These are phyloP conservation scores for Myzus persicae DNA, from an alignment of 1,140 invertebrate species.

Conservation along the genomic window DNA sequence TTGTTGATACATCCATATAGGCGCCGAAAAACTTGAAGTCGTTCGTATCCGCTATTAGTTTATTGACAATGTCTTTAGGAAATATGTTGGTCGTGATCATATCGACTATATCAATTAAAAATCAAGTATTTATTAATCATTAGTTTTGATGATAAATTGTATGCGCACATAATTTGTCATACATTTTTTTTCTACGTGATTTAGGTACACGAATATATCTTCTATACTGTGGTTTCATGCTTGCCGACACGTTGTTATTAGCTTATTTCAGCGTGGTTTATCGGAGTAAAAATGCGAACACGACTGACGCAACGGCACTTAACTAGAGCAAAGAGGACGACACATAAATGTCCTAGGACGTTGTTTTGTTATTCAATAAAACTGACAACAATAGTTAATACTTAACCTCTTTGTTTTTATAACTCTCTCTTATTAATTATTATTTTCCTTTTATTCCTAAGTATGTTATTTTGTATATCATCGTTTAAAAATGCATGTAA, in stretches of 20 bases:
- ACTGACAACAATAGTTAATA: no score
- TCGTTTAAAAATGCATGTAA: no score
- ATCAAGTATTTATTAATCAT: constrained; percentile 64
- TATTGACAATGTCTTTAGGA: constrained; percentile 66
- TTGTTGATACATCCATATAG: constrained; percentile 62
- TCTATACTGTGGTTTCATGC: constrained; percentile 86
- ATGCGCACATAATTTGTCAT: not conserved
- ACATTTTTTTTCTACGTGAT: constrained; percentile 63
- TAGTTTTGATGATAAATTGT: not conserved
- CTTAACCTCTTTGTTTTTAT: no score
- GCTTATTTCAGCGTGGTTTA: constrained; percentile 77
- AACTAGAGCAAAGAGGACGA: not conserved
- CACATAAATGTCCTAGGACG: no score
- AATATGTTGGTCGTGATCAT: constrained; percentile 67
- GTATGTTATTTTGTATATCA: no score
- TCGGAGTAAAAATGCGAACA: not conserved
- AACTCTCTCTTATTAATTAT: no score
- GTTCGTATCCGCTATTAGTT: constrained; percentile 66
- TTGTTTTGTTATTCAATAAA: no score
- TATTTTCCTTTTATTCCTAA: no score
- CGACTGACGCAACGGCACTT: not conserved
- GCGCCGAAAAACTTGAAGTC: constrained; percentile 71
- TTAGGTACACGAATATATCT: constrained; percentile 86
- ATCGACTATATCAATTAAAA: constrained; percentile 67
- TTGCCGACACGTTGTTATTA: constrained; percentile 82